These are phyloP conservation scores for Drosophila neotestacea DNA, from an alignment of 2,888 invertebrate species.

Conservation along the genomic window DNA sequence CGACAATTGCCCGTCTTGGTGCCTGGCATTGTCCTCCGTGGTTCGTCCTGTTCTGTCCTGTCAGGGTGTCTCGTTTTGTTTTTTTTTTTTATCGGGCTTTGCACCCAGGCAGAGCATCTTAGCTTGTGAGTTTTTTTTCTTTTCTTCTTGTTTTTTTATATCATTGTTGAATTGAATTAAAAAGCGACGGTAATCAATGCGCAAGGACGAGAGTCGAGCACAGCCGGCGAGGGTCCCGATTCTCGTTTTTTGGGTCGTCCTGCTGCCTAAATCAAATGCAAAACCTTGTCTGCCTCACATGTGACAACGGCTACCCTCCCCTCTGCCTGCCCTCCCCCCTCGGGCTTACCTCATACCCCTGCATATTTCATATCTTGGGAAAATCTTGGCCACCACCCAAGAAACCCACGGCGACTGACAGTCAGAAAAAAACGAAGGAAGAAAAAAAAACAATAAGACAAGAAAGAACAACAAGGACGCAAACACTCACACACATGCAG, in stretches of 20 bases:
- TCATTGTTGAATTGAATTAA: slow-evolving; percentile 79
- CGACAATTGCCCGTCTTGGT: slow-evolving; percentile 73
- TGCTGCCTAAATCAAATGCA: slow-evolving; percentile 65
- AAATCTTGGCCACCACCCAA: slow-evolving; percentile 83
- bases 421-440: slow-evolving; percentile 36
- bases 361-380: slow-evolving; percentile 81
- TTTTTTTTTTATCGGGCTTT: slow-evolving; percentile 38
- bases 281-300: slow-evolving; percentile 73
- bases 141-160: slow-evolving; percentile 47
- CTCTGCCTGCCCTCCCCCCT: slow-evolving; percentile 28
- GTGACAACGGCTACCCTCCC: slow-evolving; percentile 66
- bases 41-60: slow-evolving; percentile 27
- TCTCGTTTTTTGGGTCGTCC: slow-evolving; percentile 19
- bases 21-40: slow-evolving; percentile 36
- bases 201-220: slow-evolving; percentile 59
- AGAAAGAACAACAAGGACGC: slow-evolving; percentile 46
- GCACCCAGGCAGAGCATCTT: slow-evolving; percentile 47
- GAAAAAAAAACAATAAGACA: slow-evolving; percentile 62
- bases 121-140: slow-evolving; percentile 20
- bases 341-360: slow-evolving; percentile 38
- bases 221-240: slow-evolving; percentile 63
- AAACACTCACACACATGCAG: slow-evolving; percentile 34
- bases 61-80: slow-evolving; percentile 42
- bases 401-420: slow-evolving; percentile 57
- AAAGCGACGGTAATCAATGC: slow-evolving; percentile 79